Percentiles rank a stretch among this genome's conserved stretches.
phyloP scores from a whole-genome alignment of 1,140 invertebrate genomes.

The Dreissena rostriformis region DNA sequence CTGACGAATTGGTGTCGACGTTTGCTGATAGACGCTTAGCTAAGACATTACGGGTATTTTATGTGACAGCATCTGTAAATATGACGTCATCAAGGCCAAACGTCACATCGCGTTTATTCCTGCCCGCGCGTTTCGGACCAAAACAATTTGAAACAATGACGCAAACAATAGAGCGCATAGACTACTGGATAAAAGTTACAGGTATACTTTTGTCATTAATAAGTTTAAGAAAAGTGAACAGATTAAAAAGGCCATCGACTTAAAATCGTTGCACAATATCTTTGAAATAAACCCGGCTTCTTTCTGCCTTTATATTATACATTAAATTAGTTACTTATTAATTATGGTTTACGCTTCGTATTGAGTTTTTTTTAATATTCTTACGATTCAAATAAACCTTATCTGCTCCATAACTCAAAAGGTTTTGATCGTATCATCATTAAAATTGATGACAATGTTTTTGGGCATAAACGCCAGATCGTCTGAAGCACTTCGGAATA shows the following conservation, averaged over 20 bases:
- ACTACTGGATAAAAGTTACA: constrained; percentile 43
- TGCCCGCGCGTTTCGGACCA: constrained; percentile 27
- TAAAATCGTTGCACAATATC: too few species aligned
- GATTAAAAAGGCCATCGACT: not conserved
- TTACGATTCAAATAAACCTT: too few species aligned
- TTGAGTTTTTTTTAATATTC: too few species aligned
- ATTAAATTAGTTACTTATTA: too few species aligned
- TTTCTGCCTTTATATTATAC: too few species aligned
- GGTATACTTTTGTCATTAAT: not conserved
- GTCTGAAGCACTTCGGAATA: too few species aligned
- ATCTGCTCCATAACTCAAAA: too few species aligned
- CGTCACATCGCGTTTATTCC: constrained; percentile 28
- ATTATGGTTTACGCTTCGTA: too few species aligned
- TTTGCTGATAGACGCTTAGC: constrained; percentile 37
- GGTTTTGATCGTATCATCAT: too few species aligned
- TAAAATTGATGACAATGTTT: too few species aligned
- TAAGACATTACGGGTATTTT: constrained; percentile 24
- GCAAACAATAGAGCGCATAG: constrained; percentile 44
- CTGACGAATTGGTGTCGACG: constrained; percentile 16
- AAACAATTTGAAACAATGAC: constrained; percentile 46
- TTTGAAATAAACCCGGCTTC: too few species aligned
- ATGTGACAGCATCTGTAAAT: not conserved
- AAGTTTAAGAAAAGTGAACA: not conserved
- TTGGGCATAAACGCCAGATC: too few species aligned
- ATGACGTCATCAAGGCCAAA: not conserved